Evolutionary conservation across 2,888 invertebrate genomes (phyloP), one percentile per base, ranked within the genome.

Genomic region (Ypsolopha sequella): DNA sequence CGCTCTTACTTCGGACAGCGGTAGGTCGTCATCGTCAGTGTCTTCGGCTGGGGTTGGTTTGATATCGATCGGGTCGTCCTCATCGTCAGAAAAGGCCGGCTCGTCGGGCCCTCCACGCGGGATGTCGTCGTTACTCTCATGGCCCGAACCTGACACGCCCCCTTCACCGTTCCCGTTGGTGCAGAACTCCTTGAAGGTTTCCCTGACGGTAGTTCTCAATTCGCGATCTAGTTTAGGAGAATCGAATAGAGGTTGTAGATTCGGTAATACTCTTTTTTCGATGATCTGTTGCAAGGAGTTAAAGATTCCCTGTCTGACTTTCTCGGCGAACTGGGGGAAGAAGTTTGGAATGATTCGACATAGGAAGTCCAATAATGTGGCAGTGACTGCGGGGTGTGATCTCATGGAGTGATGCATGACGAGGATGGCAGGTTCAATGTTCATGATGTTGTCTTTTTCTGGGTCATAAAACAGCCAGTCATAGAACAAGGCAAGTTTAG

Each of bases 371-470:
- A 97, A 78, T 56, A 97, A 87, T 13, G 95, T 95, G 53, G 95
- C 95, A 55, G 96, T 96, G 58, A 96, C 95, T 13, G 93, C 93
- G 47, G 96, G 95, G 82, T 97, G 96, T 54, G 95, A 94, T 67
- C 95, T 89, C 92, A 97, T 93, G 46, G 96, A 96, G 84, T 96
- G 94, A 76, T 94, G 94, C 96, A 97, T 97, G 33, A 97, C 95
- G 59, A 97, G 89, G 63, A 97, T 95, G 9, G 95, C 96, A 24
- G 97, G 96, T 81, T 97, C 96, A 62, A 97, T 96, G 76, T 97
- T 96, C 97, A 97, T 97, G 57, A 97, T 97, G 73, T 95, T 96
- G 76, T 97, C 96, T 70, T 93, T 94, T 60, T 94, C 94, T 14
- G 94, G 91, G 64, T 97, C 96, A 79, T 94, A 97, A 68, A 96